phyloP scores from a whole-genome alignment of 2,797 vertebrate species.

The Melanogrammus aeglefinus region DNA sequence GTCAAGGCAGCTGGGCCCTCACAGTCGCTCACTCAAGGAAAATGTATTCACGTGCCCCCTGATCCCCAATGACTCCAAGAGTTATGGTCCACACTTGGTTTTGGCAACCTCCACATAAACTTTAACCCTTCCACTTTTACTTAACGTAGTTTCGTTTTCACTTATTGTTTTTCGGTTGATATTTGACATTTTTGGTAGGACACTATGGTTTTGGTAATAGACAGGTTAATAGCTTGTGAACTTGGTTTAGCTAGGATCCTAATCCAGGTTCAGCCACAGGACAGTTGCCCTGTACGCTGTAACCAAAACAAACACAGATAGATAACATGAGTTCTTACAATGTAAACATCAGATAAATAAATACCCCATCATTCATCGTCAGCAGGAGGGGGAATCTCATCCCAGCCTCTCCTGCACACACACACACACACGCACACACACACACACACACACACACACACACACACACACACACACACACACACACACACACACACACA shows the following conservation, averaged over 20 bases:
- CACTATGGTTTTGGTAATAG: not conserved
- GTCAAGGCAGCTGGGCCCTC: constrained; percentile 29
- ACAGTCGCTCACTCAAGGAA: constrained; percentile 26
- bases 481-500: no score
- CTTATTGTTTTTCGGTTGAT: not conserved
- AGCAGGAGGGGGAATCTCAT: not conserved
- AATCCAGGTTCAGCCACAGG: constrained; percentile 18
- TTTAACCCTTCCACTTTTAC: constrained; percentile 18
- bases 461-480: no score
- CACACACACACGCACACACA: no score
- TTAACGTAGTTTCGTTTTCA: not conserved
- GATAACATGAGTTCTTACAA: constrained; percentile 1
- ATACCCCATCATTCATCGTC: not conserved
- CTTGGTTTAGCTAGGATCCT: not conserved
- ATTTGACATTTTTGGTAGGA: not conserved
- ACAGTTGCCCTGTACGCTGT: constrained; percentile 7
- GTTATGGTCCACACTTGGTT: constrained; percentile 33
- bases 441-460: no score
- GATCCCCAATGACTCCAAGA: constrained; percentile 1
- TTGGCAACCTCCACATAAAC: constrained; percentile 13
- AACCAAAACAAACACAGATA: not conserved
- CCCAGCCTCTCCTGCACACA: no score
- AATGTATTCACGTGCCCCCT: constrained; percentile 29
- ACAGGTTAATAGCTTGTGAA: not conserved
- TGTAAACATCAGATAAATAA: constrained; percentile 52